phyloP scores from a whole-genome alignment of 2,113 vertebrate species.

The Octodon degus region DNA sequence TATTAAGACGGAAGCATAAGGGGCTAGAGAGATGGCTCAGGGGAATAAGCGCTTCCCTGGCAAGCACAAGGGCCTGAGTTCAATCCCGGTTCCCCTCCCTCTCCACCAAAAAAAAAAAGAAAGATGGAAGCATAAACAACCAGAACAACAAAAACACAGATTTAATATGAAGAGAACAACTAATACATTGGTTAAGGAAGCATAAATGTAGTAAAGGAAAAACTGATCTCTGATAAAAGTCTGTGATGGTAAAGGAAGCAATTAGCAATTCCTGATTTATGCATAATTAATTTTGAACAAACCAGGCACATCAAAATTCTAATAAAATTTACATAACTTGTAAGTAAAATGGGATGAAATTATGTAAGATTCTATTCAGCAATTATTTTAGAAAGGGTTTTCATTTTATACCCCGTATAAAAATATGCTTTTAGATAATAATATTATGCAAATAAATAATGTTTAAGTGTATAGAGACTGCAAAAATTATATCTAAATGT shows the following conservation, averaged over 20 bases:
- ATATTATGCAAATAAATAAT: not conserved
- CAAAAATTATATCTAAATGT: not conserved
- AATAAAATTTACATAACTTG: not conserved
- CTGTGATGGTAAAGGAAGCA: not conserved
- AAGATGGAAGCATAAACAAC: not conserved
- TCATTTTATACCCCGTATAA: not conserved
- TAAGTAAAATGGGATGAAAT: not conserved
- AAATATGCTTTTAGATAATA: not conserved
- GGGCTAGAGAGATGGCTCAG: no score
- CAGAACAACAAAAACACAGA: not conserved
- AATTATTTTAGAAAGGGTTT: not conserved
- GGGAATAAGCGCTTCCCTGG: no score
- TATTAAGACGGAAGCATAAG: no score
- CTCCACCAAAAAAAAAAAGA: no score
- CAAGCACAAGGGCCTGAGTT: no score
- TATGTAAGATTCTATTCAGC: not conserved
- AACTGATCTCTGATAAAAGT: not conserved
- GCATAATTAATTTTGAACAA: not conserved
- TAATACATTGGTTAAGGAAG: not conserved
- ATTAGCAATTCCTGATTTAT: not conserved
- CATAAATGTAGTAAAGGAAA: not conserved
- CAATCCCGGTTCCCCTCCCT: no score
- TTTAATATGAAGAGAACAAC: not conserved
- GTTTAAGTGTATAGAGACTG: not conserved
- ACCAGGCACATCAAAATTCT: not conserved